These are phyloP conservation scores for Ormyrus labotus DNA, from an alignment of 2,888 invertebrate species.

Conservation along the genomic window DNA sequence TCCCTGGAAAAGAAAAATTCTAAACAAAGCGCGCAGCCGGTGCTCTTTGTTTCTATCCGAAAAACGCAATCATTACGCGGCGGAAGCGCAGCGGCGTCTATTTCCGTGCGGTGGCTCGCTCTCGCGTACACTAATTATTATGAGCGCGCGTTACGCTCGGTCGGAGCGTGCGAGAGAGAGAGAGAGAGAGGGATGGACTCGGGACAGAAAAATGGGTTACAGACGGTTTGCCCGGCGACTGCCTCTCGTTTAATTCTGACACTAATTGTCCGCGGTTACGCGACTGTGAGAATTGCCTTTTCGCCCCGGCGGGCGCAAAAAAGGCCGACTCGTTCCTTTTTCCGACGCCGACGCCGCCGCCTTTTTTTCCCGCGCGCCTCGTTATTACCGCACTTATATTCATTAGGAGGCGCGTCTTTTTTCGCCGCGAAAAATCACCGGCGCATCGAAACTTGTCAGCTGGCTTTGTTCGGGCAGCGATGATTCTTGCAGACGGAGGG, in stretches of 20 bases:
- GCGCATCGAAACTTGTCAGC: too few species aligned
- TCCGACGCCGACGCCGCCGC: background rate
- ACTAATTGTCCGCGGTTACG: slow-evolving; percentile 39
- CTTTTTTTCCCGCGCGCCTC: background rate
- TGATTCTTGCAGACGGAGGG: slow-evolving; percentile 4
- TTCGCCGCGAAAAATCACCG: slow-evolving; percentile 29
- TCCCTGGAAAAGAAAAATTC: too few species aligned
- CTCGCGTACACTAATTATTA: slow-evolving; percentile 47
- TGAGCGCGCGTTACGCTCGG: slow-evolving; percentile 24
- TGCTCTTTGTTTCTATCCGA: too few species aligned
- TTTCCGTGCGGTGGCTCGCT: slow-evolving; percentile 14
- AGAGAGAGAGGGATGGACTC: background rate
- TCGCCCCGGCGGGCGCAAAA: background rate
- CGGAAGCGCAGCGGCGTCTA: slow-evolving; percentile 7
- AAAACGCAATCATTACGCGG: too few species aligned
- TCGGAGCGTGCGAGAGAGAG: background rate
- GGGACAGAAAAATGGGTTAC: slow-evolving; percentile 46
- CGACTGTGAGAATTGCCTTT: slow-evolving; percentile 47
- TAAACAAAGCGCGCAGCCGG: too few species aligned
- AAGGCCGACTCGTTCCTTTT: background rate
- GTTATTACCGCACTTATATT: too few species aligned
- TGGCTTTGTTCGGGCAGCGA: slow-evolving; percentile 25
- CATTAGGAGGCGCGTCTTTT: background rate
- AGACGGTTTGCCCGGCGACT: slow-evolving; percentile 17
- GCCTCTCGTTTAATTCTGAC: slow-evolving; percentile 39